Base-by-base conservation (phyloP, 2,888 invertebrate genomes). In the Netelia inedita region DNA sequence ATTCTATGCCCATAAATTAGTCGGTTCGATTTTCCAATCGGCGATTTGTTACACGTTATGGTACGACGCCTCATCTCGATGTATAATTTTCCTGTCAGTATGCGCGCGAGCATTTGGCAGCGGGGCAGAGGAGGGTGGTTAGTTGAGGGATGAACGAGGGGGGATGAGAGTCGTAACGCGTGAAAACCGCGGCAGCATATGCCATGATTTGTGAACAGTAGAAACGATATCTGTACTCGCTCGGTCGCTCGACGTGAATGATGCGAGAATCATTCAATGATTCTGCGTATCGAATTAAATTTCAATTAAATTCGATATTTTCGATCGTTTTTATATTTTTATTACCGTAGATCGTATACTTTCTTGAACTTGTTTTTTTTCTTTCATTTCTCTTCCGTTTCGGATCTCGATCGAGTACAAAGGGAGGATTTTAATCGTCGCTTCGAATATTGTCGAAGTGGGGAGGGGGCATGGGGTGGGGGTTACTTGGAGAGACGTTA, bases 111-210 rank as follows among this genome's bases (percentile, higher is more conserved):
- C 35, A 76, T 35, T 35, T 35, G 35, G 35, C 35, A 35, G 35
- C 6, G 6, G 35, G 6, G 35, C 35, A 35, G 6, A 6, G 1
- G 35, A 35, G 8, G 35, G 35, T n/a, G 35, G 35, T 35, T 35
- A 35, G 35, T 35, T 35, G 35, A 46, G 63, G 41, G 46, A 46
- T 14, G 28, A 69, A 50, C 69, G 19, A 11, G 28, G 11, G n/a
- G 53, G 53, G 5, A 23, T 41, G 65, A 55, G 21, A 57, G 28
- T 43, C 76, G 83, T 83, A 85, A 74, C 79, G 81, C 87, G 46
- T 65, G 88, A 89, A 92, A 91, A 90, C 91, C 90, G 85, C 91
- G 89, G 89, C 88, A 90, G 88, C 90, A 91, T 91, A 90, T 91
- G 90, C 89, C 88, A 89, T 91, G 91, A 92, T 92, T 92, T 91